Conservation (phyloP, 2,797 vertebrate genomes). For the Crocodylus rhombifer region DNA sequence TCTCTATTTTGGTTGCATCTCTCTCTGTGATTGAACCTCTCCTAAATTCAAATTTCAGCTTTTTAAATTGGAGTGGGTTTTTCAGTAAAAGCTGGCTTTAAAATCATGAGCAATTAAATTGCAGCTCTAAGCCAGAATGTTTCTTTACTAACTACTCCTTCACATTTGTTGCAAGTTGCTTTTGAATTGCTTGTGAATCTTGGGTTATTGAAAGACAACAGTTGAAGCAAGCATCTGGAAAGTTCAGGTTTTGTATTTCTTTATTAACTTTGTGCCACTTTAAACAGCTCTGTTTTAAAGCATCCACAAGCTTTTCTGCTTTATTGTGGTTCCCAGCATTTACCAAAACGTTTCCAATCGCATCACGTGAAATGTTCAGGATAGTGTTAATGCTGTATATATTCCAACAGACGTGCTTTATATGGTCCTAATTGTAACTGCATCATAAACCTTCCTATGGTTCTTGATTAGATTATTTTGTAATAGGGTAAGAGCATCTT, state of each 20-base stretch:
- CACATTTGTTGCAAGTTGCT: not conserved
- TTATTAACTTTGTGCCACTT: not conserved
- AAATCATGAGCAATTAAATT: not conserved
- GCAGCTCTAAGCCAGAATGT: not conserved
- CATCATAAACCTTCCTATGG: not conserved
- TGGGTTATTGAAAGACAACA: not conserved
- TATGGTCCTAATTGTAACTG: not conserved
- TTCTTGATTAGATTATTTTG: constrained; percentile 13
- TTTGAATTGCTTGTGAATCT: not conserved
- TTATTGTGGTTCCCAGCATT: not conserved
- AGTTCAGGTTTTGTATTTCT: not conserved
- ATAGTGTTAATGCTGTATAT: not conserved
- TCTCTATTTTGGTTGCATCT: not conserved
- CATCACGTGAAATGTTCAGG: not conserved
- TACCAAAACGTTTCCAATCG: not conserved
- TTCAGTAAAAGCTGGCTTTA: not conserved
- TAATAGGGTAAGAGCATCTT: not conserved
- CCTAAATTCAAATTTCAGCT: too few species aligned
- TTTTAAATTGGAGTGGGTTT: not conserved
- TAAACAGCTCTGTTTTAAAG: not conserved
- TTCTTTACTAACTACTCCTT: not conserved
- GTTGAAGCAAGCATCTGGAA: not conserved
- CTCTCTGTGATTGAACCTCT: too few species aligned
- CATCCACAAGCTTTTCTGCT: not conserved
- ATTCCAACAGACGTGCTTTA: not conserved